Conservation (phyloP, 92 coral and sea anemone genomes). For the Montipora capitata region DNA sequence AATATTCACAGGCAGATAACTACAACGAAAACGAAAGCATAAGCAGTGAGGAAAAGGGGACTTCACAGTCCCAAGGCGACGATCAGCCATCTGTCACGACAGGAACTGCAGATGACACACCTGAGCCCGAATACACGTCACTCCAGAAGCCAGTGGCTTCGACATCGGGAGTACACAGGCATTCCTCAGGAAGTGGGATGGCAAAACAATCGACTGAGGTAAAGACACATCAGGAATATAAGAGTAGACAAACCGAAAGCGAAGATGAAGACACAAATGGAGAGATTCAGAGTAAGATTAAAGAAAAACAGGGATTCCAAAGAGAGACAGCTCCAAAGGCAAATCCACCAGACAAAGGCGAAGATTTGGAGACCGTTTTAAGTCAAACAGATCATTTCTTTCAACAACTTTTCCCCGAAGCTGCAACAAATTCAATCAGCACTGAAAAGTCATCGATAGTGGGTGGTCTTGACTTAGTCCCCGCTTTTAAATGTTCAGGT, state of each 20-base stretch:
- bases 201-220: not conserved
- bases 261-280: not conserved
- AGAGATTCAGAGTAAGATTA: not conserved
- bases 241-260: not conserved
- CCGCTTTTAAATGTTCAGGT: constrained; percentile 79
- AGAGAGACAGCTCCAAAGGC: not conserved
- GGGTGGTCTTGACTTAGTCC: constrained; percentile 76
- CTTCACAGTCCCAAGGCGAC: not conserved
- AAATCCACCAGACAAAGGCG: not conserved
- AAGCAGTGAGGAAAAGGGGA: not conserved
- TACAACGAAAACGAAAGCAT: not conserved
- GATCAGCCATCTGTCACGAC: not conserved
- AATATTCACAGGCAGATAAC: not conserved
- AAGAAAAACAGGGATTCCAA: not conserved
- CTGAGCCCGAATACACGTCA: not conserved
- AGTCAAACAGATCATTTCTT: not conserved
- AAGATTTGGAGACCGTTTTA: constrained; percentile 12
- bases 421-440: constrained; percentile 29
- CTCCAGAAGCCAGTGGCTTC: too few species aligned
- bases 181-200: not conserved
- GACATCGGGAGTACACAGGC: not conserved
- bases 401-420: not conserved
- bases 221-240: not conserved
- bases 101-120: not conserved
- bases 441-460: not conserved